Conservation (phyloP, 2,888 invertebrate genomes). For the Oligia latruncula region DNA sequence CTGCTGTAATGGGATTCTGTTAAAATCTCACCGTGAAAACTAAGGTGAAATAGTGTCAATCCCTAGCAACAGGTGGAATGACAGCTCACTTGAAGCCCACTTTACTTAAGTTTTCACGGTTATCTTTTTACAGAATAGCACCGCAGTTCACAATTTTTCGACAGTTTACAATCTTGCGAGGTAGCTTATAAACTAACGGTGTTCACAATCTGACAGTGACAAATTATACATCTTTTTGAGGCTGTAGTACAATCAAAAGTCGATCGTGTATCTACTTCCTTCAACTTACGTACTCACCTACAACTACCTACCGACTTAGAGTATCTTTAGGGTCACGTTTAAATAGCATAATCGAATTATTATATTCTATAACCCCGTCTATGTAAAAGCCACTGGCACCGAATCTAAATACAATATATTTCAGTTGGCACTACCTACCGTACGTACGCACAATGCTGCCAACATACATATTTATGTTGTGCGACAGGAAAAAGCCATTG, state of each 20-base stretch:
- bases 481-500: slow-evolving; percentile 71
- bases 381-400: slow-evolving; percentile 40
- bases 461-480: slow-evolving; percentile 66
- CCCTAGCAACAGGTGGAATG: too few species aligned
- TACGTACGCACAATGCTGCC: slow-evolving; percentile 59
- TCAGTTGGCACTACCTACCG: slow-evolving; percentile 57
- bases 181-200: too few species aligned
- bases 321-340: neutral
- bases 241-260: neutral
- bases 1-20: too few species aligned
- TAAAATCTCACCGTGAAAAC: too few species aligned
- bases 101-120: too few species aligned
- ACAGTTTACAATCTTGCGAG: too few species aligned
- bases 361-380: slow-evolving; percentile 3
- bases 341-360: slow-evolving; percentile 12
- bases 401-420: slow-evolving; percentile 47
- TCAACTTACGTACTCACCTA: neutral
- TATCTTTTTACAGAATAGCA: too few species aligned
- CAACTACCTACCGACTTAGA: neutral
- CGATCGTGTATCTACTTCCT: neutral
- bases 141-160: too few species aligned
- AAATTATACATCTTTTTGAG: neutral
- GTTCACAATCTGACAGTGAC: too few species aligned
- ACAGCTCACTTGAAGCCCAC: too few species aligned
- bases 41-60: too few species aligned